Evolutionary conservation across 2,113 vertebrate genomes (phyloP).

Genomic region (Microtus richardsoni): DNA sequence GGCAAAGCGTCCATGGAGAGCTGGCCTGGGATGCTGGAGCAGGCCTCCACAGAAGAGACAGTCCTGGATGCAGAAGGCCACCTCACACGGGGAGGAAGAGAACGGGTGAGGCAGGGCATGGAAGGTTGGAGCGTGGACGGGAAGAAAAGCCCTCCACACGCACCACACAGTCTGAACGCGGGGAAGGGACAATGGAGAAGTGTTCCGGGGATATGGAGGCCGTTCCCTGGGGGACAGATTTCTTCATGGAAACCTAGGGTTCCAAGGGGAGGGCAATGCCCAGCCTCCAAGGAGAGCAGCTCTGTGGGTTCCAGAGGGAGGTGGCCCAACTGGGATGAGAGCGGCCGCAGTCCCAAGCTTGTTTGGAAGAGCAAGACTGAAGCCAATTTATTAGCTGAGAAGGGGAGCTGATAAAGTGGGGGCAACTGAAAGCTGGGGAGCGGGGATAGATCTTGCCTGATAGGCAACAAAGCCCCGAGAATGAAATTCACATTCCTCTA

Average conservation of each 20-base stretch:
- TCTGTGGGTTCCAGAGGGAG: too few relatives aligned
- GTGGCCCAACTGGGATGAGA: background rate
- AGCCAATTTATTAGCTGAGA: background rate
- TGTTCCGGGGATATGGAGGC: too few relatives aligned
- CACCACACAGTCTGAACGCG: background rate
- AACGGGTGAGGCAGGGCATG: background rate
- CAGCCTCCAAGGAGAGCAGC: too few relatives aligned
- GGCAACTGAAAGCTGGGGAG: background rate
- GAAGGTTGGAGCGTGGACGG: background rate
- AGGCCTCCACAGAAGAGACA: background rate
- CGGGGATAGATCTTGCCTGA: background rate
- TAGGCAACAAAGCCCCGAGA: background rate
- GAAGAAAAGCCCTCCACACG: background rate
- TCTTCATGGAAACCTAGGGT: background rate
- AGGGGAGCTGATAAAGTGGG: background rate
- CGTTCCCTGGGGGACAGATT: too few relatives aligned
- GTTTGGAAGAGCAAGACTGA: background rate
- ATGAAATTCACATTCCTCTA: background rate
- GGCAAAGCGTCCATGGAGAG: background rate
- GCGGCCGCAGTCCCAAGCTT: background rate
- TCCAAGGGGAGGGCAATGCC: background rate
- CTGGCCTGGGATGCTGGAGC: background rate
- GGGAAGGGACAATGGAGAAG: background rate
- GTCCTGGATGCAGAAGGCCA: background rate
- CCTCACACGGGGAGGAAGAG: background rate